Base-by-base conservation (phyloP, 2,797 vertebrate genomes). In the Sphenopsis melanotis region DNA sequence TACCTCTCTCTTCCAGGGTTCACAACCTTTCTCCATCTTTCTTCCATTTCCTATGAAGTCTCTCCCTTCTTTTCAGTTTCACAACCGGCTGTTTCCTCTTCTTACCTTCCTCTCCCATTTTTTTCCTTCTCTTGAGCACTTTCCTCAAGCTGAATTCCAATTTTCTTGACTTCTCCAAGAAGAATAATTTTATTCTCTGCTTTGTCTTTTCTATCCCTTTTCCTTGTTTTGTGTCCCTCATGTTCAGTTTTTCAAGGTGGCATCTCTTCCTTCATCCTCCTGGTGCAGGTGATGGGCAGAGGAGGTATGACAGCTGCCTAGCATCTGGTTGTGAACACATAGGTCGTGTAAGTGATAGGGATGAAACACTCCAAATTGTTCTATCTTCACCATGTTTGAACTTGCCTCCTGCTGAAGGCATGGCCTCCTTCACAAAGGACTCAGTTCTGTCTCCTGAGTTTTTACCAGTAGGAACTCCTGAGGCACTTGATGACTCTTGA, bases 261-360 rank as follows among this genome's bases (percentile, higher is more conserved):
- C 20, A 39, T 50, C 29, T 83, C 60, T 56, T 93, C 55, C 53
- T 66, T 60, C 32, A 27, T 29, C 4, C 8, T 53, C 9, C n/a
- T 39, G 26, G 22, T 57, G 23, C 29, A 74, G 46, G 15, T 75
- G 32, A 37, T 18, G 29, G 41, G 27, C 44, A 75, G 52, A 44
- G 37, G 37, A 79, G 22, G 20, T 59, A 13, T 18, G 29, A 26
- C 44, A 74, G 34, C 60, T 86, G 46, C 41, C 49, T 44, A 21
- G 63, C 17, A 12, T 78, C 24, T 53, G 53, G 8, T 18, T 3
- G 0, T 42, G 53, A 88, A 27, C 14, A 11, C 4, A 0, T 1
- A 26, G 65, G 30, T 30, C 41, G 3, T 29, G 2, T 39, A 53
- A 76, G 4, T 36, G 27, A 14, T 69, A 41, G 39, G 5, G 30